Percentiles rank a stretch among this genome's conserved stretches.
phyloP scores from a whole-genome alignment of 2,797 vertebrate genomes.

The Lithobates sylvaticus region DNA sequence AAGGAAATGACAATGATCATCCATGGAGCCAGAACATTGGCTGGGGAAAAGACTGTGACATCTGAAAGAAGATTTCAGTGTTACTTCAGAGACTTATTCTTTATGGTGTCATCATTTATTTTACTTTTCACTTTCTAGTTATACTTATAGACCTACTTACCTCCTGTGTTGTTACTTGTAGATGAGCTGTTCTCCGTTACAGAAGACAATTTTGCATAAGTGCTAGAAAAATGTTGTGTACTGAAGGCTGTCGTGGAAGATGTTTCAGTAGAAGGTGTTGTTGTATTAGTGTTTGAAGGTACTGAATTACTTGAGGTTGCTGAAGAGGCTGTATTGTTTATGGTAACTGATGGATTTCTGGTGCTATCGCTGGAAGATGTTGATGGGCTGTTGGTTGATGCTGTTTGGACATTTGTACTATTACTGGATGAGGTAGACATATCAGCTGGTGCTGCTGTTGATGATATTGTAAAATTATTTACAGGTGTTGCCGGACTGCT shows the following conservation, averaged over 20 bases:
- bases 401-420: background rate
- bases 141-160: background rate
- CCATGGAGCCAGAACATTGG: slow-evolving; percentile 14
- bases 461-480: background rate
- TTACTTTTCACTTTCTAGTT: background rate
- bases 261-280: background rate
- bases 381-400: background rate
- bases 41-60: background rate
- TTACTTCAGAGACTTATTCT: background rate
- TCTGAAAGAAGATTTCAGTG: background rate
- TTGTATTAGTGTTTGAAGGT: background rate
- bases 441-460: background rate
- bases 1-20: slow-evolving; percentile 38
- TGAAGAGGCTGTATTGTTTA: background rate
- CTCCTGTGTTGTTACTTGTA: background rate
- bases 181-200: background rate
- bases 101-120: background rate
- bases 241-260: background rate
- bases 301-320: background rate
- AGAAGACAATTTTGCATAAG: background rate
- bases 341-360: background rate
- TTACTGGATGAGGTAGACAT: background rate
- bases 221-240: background rate
- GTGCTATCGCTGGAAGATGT: background rate
- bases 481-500: background rate